A percentile compares a stretch with the other conserved stretches of the same genome.
Evolutionary conservation across 2,113 vertebrate species (phyloP).

Genomic region (Machaerirhynchus nigripectus): DNA sequence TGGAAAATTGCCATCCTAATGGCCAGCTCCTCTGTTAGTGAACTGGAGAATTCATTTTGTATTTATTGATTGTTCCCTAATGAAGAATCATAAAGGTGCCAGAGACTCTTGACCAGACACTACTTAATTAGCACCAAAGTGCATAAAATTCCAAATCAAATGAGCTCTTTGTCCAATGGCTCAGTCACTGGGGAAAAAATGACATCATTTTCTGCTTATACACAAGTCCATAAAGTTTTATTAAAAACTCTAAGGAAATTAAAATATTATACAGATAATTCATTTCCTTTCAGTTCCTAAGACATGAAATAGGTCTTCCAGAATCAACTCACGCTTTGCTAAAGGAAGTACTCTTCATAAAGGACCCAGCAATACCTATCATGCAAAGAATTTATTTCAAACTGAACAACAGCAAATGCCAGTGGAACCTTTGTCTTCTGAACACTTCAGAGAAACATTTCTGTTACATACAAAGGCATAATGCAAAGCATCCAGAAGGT

Average conservation of each 20-base stretch:
- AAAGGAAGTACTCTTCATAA: background rate
- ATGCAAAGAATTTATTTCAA: background rate
- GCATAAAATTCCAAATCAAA: slow-evolving; percentile 33
- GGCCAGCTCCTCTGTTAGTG: slow-evolving; percentile 8
- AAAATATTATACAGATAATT: background rate
- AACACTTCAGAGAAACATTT: background rate
- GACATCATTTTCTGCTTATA: slow-evolving; percentile 18
- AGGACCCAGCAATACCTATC: background rate
- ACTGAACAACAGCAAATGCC: background rate
- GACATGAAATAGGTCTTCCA: slow-evolving; percentile 10
- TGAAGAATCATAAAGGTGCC: slow-evolving; percentile 55
- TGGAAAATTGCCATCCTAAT: slow-evolving; percentile 36
- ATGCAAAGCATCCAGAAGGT: background rate
- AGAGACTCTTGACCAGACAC: slow-evolving; percentile 52
- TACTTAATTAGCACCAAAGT: slow-evolving; percentile 50
- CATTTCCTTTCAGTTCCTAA: background rate
- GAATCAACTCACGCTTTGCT: background rate
- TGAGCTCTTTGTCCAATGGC: background rate
- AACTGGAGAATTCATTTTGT: slow-evolving; percentile 46
- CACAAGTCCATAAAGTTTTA: slow-evolving; percentile 5
- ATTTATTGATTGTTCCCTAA: slow-evolving; percentile 57
- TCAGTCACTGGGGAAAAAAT: background rate
- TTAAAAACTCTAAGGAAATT: background rate
- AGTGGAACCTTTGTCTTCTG: background rate
- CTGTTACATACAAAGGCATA: background rate